Evolutionary conservation across 1,140 invertebrate species (phyloP).

Genomic region (Cepaea nemoralis): DNA sequence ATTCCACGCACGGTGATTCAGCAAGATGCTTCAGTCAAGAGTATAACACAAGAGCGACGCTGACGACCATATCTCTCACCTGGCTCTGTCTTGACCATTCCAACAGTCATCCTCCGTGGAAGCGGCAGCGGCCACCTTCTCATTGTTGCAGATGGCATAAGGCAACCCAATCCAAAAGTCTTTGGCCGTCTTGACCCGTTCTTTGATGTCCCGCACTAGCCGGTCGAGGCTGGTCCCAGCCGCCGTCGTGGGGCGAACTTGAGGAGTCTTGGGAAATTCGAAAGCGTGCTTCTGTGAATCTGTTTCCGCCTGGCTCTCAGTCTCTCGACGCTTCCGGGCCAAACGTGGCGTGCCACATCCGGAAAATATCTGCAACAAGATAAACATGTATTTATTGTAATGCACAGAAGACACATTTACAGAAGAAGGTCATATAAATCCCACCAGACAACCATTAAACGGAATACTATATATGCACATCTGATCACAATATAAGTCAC

Average conservation of each 20-base stretch:
- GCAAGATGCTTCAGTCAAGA: too few relatives aligned
- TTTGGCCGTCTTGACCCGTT: slow-evolving; percentile 79
- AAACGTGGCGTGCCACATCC: neutral
- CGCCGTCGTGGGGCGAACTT: slow-evolving; percentile 65
- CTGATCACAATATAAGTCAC: too few relatives aligned
- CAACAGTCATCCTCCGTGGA: slow-evolving; percentile 81
- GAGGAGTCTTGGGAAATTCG: slow-evolving; percentile 12
- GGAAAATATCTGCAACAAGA: slow-evolving; percentile 3
- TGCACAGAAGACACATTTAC: too few relatives aligned
- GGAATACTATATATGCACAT: too few relatives aligned
- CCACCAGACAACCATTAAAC: too few relatives aligned
- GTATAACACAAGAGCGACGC: too few relatives aligned
- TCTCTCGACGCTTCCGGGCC: neutral
- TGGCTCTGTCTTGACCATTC: slow-evolving; percentile 85
- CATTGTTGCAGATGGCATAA: slow-evolving; percentile 83
- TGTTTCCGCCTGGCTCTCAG: neutral
- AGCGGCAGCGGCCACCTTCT: slow-evolving; percentile 75
- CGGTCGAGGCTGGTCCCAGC: slow-evolving; percentile 81
- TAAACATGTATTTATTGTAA: too few relatives aligned
- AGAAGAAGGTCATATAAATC: too few relatives aligned
- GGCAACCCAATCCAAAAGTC: slow-evolving; percentile 90
- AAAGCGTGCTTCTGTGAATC: slow-evolving; percentile 17
- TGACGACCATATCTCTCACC: too few relatives aligned
- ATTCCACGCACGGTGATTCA: too few relatives aligned
- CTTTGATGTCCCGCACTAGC: slow-evolving; percentile 85